phyloP scores from a whole-genome alignment of 1,140 invertebrate genomes.

The Bombyx mandarina region DNA sequence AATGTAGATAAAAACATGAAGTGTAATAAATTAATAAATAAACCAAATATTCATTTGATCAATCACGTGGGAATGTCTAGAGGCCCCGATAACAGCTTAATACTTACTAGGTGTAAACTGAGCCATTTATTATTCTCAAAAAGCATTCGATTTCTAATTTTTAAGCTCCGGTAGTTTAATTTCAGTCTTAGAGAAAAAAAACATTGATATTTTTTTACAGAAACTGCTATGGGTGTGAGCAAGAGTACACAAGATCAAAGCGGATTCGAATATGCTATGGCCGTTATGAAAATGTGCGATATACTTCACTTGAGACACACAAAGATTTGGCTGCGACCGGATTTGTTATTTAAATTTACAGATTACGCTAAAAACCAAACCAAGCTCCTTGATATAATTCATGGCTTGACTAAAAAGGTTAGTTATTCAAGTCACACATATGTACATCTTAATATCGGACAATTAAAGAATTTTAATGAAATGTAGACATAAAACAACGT shows the following conservation, averaged over 20 bases:
- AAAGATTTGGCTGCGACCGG: slow-evolving; percentile 85
- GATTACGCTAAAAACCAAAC: slow-evolving; percentile 83
- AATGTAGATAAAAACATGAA: no score
- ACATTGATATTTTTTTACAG: slow-evolving; percentile 52
- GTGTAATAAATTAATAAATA: no score
- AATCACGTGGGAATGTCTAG: no score
- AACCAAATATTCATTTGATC: no score
- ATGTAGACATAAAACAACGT: not conserved
- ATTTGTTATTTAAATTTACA: slow-evolving; percentile 85
- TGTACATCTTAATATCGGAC: slow-evolving; percentile 1
- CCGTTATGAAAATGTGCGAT: slow-evolving; percentile 89
- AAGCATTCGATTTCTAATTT: not conserved
- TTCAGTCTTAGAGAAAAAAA: not conserved
- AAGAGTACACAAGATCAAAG: slow-evolving; percentile 81
- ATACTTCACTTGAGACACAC: slow-evolving; percentile 88
- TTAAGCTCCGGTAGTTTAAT: not conserved
- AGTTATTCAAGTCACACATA: slow-evolving; percentile 1
- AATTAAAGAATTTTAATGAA: not conserved
- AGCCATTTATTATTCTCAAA: no score
- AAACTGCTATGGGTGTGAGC: slow-evolving; percentile 87
- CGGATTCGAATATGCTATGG: slow-evolving; percentile 86
- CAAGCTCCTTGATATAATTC: slow-evolving; percentile 83
- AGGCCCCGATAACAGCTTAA: no score
- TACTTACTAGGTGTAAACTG: no score
- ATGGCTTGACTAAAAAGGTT: slow-evolving; percentile 85